Evolutionary conservation across 2,797 vertebrate genomes (phyloP), one percentile per base, ranked within the genome.

Genomic region (Darevskia mixta): DNA sequence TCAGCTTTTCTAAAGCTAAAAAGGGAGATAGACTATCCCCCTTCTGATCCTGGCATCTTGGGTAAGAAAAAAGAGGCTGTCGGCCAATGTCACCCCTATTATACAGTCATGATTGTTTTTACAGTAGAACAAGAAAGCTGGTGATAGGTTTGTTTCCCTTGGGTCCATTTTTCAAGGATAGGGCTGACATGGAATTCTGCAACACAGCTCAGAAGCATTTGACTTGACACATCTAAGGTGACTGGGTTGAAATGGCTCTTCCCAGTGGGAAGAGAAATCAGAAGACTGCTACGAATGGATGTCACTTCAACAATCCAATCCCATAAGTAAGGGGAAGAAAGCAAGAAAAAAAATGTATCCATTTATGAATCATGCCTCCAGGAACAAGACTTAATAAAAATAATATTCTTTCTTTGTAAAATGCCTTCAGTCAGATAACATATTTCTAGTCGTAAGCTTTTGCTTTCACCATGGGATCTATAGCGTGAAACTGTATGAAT

Each of bases 41-140:
- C 23, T 7, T 38, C 61, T 29, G 1, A 49, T 41, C 10, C 81
- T 78, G 73, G 43, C 23, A 80, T 80, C 29, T 83, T 83, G 88
- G 4, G 35, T 81, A 69, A 90, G 88, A 87, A 92, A 88, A 84
- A 85, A 93, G 90, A 89, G 29, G 8, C 3, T 87, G 90, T 92
- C 93, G 89, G 45, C 41, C 90, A 94, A 83, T 91, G 91, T 95
- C 93, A 96, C 92, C 85, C 92, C 92, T 86, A 94, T 95, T 94
- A 94, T 90, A 80, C 32, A 93, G 77, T 88, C 83, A 93, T 93
- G 90, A 92, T 64, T 90, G 84, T 90, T 95, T 96, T 90, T 88
- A 94, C 82, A 87, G 86, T 66, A 88, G 72, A 87, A 90, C 76
- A 88, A 1, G 13, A 88, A 94, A 92, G 20, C 43, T 86, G n/a